A percentile compares a stretch with the other conserved stretches of the same genome.
Evolutionary conservation across 2,797 vertebrate genomes (phyloP).

Genomic region (Cygnus olor): DNA sequence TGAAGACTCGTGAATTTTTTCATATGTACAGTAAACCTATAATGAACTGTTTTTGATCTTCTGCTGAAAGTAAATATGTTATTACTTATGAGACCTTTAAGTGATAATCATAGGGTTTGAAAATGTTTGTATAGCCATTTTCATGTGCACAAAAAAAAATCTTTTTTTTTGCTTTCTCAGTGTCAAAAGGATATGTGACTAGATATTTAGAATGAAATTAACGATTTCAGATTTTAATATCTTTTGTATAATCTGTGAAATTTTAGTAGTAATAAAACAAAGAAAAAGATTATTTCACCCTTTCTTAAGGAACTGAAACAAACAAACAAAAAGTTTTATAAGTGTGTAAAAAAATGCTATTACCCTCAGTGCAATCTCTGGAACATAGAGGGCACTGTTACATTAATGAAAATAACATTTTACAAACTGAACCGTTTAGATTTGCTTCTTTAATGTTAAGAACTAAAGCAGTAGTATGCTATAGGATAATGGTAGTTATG

Average conservation of each 20-base stretch:
- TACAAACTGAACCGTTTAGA: not conserved
- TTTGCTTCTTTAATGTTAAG: not conserved
- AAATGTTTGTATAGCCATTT: not conserved
- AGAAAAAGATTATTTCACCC: not conserved
- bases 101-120: not conserved
- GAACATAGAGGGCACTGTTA: conserved; percentile 73
- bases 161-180: not conserved
- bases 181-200: not conserved
- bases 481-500: not conserved
- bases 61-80: conserved; percentile 7
- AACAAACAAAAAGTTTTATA: not conserved
- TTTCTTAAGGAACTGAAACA: not conserved
- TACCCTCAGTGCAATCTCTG: conserved; percentile 36
- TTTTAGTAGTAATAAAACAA: not conserved
- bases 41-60: not conserved
- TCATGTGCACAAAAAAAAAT: not conserved
- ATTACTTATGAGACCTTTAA: not conserved
- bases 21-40: not conserved
- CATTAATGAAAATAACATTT: conserved; percentile 64
- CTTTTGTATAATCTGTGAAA: not conserved
- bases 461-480: not conserved
- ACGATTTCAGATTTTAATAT: not conserved
- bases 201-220: not conserved
- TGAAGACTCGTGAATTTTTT: not conserved
- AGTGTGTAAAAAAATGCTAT: not conserved